A percentile compares a stretch with the other conserved stretches of the same genome.
These are phyloP conservation scores for Leptodactylus fuscus DNA, from an alignment of 2,113 vertebrate genomes.

Conservation along the genomic window DNA sequence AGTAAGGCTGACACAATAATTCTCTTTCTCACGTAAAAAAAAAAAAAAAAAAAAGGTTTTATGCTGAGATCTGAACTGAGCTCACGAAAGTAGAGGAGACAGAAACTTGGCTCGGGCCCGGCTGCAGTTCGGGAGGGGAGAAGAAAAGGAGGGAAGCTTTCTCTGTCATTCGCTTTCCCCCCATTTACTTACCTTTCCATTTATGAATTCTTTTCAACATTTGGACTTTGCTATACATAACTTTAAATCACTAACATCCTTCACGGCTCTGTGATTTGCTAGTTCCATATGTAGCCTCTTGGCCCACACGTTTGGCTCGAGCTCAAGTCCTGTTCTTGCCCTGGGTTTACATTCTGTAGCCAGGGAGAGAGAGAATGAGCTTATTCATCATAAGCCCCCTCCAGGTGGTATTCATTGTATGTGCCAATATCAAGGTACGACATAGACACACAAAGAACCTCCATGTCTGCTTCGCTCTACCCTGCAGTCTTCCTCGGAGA, in stretches of 20 bases:
- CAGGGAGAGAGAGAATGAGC: slow-evolving; percentile 45
- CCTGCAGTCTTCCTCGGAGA: slow-evolving; percentile 21
- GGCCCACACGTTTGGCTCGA: slow-evolving; percentile 73
- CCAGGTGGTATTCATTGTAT: slow-evolving; percentile 71
- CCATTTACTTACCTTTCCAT: slow-evolving; percentile 79
- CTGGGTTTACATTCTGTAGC: slow-evolving; percentile 67
- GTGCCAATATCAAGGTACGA: neutral
- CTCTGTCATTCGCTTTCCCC: slow-evolving; percentile 69
- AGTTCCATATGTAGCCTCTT: slow-evolving; percentile 82
- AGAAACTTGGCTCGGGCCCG: slow-evolving; percentile 44
- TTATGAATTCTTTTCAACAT: slow-evolving; percentile 80
- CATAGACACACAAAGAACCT: slow-evolving; percentile 52
- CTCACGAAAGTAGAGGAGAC: slow-evolving; percentile 42
- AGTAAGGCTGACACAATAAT: slow-evolving; percentile 49
- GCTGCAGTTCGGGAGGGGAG: neutral
- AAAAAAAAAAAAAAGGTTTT: too few species aligned
- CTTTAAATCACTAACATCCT: slow-evolving; percentile 85
- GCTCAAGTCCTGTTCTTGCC: slow-evolving; percentile 72
- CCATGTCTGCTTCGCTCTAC: slow-evolving; percentile 64
- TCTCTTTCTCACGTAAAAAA: slow-evolving; percentile 50
- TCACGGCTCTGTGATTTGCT: slow-evolving; percentile 78
- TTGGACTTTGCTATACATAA: slow-evolving; percentile 77
- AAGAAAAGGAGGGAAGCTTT: slow-evolving; percentile 51
- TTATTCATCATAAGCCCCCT: slow-evolving; percentile 62
- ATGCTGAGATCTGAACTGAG: slow-evolving; percentile 40